A percentile compares a stretch with the other conserved stretches of the same genome.
Evolutionary conservation across 2,113 vertebrate species (phyloP).

Genomic region (Erpornis zantholeuca): DNA sequence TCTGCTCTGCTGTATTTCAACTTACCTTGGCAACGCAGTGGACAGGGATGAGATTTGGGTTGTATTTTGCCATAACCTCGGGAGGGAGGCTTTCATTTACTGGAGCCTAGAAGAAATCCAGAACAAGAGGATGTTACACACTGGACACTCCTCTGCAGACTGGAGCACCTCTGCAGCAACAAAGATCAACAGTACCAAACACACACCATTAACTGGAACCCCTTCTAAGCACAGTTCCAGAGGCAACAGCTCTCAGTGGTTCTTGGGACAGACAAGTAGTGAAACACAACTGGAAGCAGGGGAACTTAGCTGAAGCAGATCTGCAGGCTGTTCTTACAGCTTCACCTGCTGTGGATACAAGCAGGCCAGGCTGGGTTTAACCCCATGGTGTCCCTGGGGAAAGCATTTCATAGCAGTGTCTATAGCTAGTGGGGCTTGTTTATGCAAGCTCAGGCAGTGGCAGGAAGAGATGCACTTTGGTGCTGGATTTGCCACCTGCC

Average conservation of each 20-base stretch:
- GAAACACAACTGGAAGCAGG: not conserved
- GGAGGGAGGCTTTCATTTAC: slow-evolving; percentile 71
- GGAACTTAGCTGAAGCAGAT: not conserved
- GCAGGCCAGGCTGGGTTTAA: not conserved
- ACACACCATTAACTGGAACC: rapidly evolving
- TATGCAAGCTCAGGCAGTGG: not conserved
- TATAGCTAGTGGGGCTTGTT: not conserved
- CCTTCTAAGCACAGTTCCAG: not conserved
- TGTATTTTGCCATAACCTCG: slow-evolving; percentile 54
- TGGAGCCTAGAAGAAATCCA: slow-evolving; percentile 75
- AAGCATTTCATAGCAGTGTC: rapidly evolving
- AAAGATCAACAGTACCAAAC: not conserved
- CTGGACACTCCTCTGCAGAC: not conserved
- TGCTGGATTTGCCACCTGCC: not conserved
- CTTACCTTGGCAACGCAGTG: slow-evolving; percentile 86
- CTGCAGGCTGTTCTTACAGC: not conserved
- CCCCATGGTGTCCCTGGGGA: not conserved
- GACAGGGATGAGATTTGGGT: slow-evolving; percentile 79
- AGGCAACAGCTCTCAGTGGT: not conserved
- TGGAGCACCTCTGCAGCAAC: not conserved
- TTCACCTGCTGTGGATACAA: not conserved
- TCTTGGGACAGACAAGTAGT: not conserved
- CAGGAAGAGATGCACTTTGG: not conserved
- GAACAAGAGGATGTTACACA: not conserved
- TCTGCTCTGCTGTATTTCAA: rapidly evolving